Conservation (phyloP, 1,140 invertebrate species). For the Anoplolepis gracilipes region DNA sequence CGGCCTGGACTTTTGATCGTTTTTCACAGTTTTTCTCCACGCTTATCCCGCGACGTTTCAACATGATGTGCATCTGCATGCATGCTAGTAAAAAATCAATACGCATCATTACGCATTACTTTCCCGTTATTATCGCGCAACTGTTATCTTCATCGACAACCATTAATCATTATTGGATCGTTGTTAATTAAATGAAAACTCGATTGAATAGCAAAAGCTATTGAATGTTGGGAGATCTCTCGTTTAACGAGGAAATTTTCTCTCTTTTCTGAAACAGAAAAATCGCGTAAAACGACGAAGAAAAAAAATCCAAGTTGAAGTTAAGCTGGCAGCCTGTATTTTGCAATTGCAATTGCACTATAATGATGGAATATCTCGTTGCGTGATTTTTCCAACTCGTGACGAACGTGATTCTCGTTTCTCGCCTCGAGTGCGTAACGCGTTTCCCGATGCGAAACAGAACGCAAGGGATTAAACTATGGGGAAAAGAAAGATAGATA, state of each 20-base stretch:
- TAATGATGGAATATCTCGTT: background rate
- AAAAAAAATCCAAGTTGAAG: background rate
- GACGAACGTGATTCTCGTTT: slow-evolving; percentile 24
- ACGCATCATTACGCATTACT: slow-evolving; percentile 26
- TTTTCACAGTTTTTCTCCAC: slow-evolving; percentile 33
- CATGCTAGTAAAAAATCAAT: background rate
- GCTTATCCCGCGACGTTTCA: background rate
- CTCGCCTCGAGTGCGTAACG: slow-evolving; percentile 6
- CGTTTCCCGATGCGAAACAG: slow-evolving; percentile 17
- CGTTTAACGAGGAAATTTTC: no score
- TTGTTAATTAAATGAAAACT: slow-evolving; percentile 33
- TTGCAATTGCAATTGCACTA: slow-evolving; percentile 10
- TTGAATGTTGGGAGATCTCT: background rate
- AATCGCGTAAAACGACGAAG: background rate
- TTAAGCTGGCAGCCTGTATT: background rate
- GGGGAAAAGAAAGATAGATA: background rate
- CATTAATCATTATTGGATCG: slow-evolving; percentile 1
- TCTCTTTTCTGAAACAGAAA: no score
- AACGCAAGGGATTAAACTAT: slow-evolving; percentile 28
- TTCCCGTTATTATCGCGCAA: slow-evolving; percentile 14
- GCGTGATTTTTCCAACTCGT: background rate
- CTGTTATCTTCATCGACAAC: slow-evolving; percentile 11
- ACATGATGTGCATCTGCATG: background rate
- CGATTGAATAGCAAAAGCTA: background rate
- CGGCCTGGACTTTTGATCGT: slow-evolving; percentile 27